These are phyloP conservation scores for Drosophila buzzatii DNA, from an alignment of 2,888 invertebrate genomes.

Conservation along the genomic window DNA sequence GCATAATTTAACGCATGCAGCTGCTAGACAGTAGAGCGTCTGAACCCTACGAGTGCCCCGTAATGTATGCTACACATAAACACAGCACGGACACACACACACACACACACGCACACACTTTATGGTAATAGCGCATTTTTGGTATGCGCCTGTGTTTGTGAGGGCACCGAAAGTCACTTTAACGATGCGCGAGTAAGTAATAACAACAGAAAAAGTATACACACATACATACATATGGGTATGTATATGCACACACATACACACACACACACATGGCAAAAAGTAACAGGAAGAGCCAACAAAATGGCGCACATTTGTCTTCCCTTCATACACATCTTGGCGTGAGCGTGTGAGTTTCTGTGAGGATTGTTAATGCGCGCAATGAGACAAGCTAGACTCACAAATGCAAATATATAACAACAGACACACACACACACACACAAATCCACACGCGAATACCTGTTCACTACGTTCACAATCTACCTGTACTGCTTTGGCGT, in stretches of 20 bases:
- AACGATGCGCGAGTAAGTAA: slow-evolving; percentile 80
- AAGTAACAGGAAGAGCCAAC: slow-evolving; percentile 51
- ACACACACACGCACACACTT: neutral
- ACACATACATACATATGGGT: slow-evolving; percentile 1
- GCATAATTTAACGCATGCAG: slow-evolving; percentile 76
- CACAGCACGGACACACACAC: slow-evolving; percentile 33
- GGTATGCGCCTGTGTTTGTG: slow-evolving; percentile 14
- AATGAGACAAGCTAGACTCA: slow-evolving; percentile 57
- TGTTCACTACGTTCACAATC: slow-evolving; percentile 9
- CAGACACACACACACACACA: neutral
- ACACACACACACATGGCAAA: slow-evolving; percentile 6
- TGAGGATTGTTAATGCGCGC: slow-evolving; percentile 48
- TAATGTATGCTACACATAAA: slow-evolving; percentile 66
- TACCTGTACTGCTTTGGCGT: neutral
- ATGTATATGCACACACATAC: neutral
- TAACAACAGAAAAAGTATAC: slow-evolving; percentile 57
- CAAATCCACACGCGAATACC: slow-evolving; percentile 9
- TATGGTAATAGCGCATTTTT: slow-evolving; percentile 17
- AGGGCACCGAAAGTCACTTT: slow-evolving; percentile 78
- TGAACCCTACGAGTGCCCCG: slow-evolving; percentile 43
- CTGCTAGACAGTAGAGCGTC: slow-evolving; percentile 36
- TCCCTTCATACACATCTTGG: slow-evolving; percentile 14
- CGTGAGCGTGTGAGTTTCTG: slow-evolving; percentile 12
- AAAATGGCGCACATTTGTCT: slow-evolving; percentile 71
- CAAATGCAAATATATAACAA: slow-evolving; percentile 14